Base-by-base conservation (phyloP, 2,888 invertebrate genomes). In the Acanthosepion pharaonis region DNA sequence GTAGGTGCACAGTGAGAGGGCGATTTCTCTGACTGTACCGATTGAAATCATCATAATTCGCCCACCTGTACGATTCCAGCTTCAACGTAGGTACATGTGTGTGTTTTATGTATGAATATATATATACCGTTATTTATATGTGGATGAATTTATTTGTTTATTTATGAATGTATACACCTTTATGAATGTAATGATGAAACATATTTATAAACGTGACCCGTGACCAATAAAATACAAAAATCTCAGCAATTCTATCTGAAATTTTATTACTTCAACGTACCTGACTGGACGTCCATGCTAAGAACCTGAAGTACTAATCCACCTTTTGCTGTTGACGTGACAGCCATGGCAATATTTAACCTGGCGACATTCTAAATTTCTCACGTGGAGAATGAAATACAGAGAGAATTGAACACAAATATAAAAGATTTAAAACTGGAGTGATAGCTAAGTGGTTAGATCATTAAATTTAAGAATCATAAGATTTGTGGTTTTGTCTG, bases 141-240 rank as follows among this genome's bases (percentile, higher is more conserved):
- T 42, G 42, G 3, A 42, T 42, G 42, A 42, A 42, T 42, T 42
- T 42, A 42, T 42, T 42, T 42, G 42, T 18, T 92, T 92, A 20
- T 48, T 15, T 49, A n/a, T 42, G 92, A 25, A 23, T 28, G 25
- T 20, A 8, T 4, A 51, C 5, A 28, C 48, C 15, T 92, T 49
- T 23, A n/a, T 92, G 5, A 28, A 51, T 28, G 9, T n/a, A 15
- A 78, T 33, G 25, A 92, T 49, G 28, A 49, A 9, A 48, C 28
- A n/a, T 49, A n/a, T 48, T 28, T 25, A 49, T 49, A 92, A n/a
- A 78, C 78, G 33, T 78, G n/a, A 78, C n/a, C 78, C n/a, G n/a
- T 78, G 78, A 78, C 78, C 78, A 78, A 78, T 78, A 78, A 78
- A 78, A 64, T 64, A 51, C 64, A 78, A 64, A 64, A n/a, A 78